Evolutionary conservation across 2,113 vertebrate genomes (phyloP), one percentile per base, ranked within the genome.

Genomic region (Seriola rivoliana): DNA sequence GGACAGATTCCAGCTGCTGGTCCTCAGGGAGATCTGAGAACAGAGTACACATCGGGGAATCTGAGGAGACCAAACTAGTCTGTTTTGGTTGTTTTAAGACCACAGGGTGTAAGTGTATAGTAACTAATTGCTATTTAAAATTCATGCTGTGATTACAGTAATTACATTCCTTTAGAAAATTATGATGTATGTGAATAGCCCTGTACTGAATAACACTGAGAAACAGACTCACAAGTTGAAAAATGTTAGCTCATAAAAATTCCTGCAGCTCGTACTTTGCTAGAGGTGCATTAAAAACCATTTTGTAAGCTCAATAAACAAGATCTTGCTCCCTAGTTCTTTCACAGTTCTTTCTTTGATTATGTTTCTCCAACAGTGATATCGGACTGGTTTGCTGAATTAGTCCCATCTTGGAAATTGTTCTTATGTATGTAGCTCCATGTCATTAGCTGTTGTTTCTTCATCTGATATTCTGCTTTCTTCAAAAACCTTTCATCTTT

Each of bases 51-150:
- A 68, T 2, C 9, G 23, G 25, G 62, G 62, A 80, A 48, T 64
- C 52, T 17, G 57, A 57, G 14, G 58, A 66, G 36, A 62, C 34
- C 46, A 73, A 78, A 66, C 70, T 54, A 25, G 14, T 16, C 29
- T 1, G 54, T 60, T 62, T 80, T 63, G 44, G 48, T 82, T 75
- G 64, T 78, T 76, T 85, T 77, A 82, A 63, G 72, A 71, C 38
- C 48, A 10, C 42, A 44, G 36, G 57, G 55, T 67, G 64, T 81
- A 34, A 66, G 75, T 62, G 38, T 8, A 75, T 79, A 72, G 63
- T 32, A 16, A 77, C 77, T 75, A 75, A 85, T 81, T 84, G 32
- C n/a, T 57, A 29, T 78, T 48, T 77, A 44, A 75, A 86, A 73
- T 64, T 12, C 57, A 44, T 78, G 36, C 29, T 62, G 54, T 58